phyloP scores from a whole-genome alignment of 23 tunicate species.

The Aplidium turbinatum region DNA sequence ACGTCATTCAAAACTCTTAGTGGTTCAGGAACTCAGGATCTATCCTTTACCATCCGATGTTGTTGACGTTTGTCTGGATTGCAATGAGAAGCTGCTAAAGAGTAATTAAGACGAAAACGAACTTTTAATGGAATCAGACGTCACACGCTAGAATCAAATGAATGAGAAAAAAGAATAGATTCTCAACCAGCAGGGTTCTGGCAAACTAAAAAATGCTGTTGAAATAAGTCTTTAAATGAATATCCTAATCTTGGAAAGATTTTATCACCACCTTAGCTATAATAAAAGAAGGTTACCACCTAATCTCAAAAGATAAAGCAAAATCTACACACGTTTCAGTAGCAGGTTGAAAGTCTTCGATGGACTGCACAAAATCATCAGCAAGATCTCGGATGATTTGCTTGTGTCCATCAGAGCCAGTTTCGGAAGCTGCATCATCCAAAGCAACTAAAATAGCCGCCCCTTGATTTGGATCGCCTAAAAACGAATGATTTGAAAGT shows the following conservation, averaged over 20 bases:
- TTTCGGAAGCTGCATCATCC: conserved; percentile 7
- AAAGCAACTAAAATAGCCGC: conserved; percentile 7
- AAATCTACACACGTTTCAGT: conserved; percentile 18
- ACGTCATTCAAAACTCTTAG: too few species aligned
- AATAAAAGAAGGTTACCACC: neutral
- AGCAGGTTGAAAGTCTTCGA: neutral
- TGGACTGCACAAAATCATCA: neutral
- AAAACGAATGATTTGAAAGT: neutral
- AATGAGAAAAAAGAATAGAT: too few species aligned
- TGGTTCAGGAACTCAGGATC: too few species aligned
- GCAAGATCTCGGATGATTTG: neutral
- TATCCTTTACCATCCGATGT: too few species aligned
- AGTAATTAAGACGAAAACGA: too few species aligned
- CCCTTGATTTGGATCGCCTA: conserved; percentile 7
- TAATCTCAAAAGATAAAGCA: neutral
- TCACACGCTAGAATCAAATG: too few species aligned
- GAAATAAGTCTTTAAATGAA: neutral
- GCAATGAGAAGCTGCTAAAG: too few species aligned
- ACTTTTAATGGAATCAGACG: too few species aligned
- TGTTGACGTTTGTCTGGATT: too few species aligned
- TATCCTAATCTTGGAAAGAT: neutral
- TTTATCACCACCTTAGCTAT: neutral
- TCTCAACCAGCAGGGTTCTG: too few species aligned
- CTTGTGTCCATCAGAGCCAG: neutral
- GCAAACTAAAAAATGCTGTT: conserved; percentile 7